A percentile compares a stretch with the other conserved stretches of the same genome.
Conservation (phyloP, 23 tunicate genomes). For the Oikopleura vanhoeffeni region DNA sequence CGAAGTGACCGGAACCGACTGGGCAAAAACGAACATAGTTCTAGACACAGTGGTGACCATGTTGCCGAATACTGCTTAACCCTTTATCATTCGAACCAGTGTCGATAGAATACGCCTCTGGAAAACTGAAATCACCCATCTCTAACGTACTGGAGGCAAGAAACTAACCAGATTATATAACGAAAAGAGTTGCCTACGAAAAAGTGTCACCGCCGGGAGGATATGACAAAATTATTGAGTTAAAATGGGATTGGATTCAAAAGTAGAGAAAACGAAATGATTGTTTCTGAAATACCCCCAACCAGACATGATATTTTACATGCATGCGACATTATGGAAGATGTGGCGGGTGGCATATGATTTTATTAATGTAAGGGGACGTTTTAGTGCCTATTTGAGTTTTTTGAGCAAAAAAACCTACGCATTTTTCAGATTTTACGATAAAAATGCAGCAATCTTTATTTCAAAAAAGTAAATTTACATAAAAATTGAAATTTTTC, state of each 20-base stretch:
- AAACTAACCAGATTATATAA: conserved; percentile 40
- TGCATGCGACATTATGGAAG: conserved; percentile 84
- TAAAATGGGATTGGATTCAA: conserved; percentile 25
- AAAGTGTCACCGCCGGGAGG: conserved; percentile 29
- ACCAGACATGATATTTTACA: conserved; percentile 84
- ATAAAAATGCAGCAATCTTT: no score
- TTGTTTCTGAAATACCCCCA: conserved; percentile 61
- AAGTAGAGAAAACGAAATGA: conserved; percentile 21
- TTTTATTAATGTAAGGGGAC: conserved; percentile 43
- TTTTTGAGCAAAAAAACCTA: no score
- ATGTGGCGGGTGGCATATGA: conserved; percentile 87
- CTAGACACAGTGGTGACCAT: conserved; percentile 73
- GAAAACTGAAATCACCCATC: conserved; percentile 35
- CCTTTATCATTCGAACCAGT: conserved; percentile 62
- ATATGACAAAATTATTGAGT: conserved; percentile 28
- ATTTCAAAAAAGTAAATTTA: no score
- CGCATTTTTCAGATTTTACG: no score
- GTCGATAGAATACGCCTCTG: conserved; percentile 30
- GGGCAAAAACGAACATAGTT: conserved; percentile 61
- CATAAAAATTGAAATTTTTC: no score
- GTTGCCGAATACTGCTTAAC: no score
- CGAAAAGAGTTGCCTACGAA: conserved; percentile 41
- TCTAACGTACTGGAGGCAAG: conserved; percentile 45
- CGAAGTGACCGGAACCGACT: conserved; percentile 93
- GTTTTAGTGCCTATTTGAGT: no score